Evolutionary conservation across 92 coral and sea anemone species (phyloP).

Genomic region (Porites cylindrica): DNA sequence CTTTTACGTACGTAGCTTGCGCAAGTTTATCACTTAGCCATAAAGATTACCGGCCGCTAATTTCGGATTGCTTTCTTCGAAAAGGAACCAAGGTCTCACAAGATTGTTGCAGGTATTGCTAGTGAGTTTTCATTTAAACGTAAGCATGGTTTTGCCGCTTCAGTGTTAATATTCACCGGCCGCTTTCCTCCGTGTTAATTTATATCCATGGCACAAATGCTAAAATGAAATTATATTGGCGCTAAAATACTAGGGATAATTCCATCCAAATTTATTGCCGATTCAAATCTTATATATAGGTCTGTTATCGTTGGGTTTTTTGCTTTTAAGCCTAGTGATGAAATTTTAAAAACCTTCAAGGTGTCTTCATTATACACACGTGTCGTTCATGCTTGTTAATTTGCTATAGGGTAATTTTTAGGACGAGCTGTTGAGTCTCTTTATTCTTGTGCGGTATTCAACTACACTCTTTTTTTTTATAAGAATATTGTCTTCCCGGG

Average conservation of each 20-base stretch:
- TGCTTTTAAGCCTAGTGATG: not conserved
- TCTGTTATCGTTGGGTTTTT: not conserved
- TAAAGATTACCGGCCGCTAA: not conserved
- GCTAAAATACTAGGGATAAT: not conserved
- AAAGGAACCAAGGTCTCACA: not conserved
- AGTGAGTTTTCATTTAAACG: not conserved
- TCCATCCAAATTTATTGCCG: not conserved
- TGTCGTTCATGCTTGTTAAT: not conserved
- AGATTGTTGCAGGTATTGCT: not conserved
- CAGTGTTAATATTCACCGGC: not conserved
- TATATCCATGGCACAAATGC: not conserved
- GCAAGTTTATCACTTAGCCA: not conserved
- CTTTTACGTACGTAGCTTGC: not conserved
- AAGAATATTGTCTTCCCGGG: too few species aligned
- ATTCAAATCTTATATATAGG: too few species aligned
- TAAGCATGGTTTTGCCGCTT: not conserved
- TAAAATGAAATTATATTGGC: not conserved
- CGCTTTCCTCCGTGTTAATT: not conserved
- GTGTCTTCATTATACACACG: not conserved
- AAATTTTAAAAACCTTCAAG: not conserved
- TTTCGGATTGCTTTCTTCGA: not conserved
- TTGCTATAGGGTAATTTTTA: not conserved
- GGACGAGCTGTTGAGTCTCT: not conserved
- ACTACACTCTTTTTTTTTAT: too few species aligned
- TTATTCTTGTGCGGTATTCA: not conserved